Evolutionary conservation across 2,888 invertebrate genomes (phyloP), one percentile per base, ranked within the genome.

Genomic region (Eupithecia vulgata): DNA sequence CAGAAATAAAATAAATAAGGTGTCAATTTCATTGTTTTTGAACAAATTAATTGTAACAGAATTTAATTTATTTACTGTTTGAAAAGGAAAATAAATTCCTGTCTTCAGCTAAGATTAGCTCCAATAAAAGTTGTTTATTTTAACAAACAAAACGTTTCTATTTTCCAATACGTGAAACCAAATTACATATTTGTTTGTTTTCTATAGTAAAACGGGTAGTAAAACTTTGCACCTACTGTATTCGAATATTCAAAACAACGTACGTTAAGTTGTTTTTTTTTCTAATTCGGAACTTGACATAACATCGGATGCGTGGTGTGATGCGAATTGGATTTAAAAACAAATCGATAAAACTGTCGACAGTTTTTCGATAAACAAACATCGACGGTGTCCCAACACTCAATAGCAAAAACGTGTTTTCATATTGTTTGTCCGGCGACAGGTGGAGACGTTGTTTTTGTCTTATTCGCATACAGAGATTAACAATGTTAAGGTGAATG

Each of bases 391-490:
- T 68, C 78, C 75, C 80, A 74, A 71, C 78, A 70, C 80, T 79
- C 78, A 7, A 0, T 12, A 15, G 45, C 70, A 77, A 76, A 81
- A 82, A 83, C 79, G 78, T 76, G 83, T 85, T 81, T 81, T 57
- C 52, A 82, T 83, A 82, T 82, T 83, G 86, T 87, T 87, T 65
- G 70, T 75, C 81, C 78, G 81, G 72, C 80, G 88, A 86, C 90
- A 90, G 90, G 89, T 88, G 88, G 78, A 81, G 77, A 78, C 76
- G 74, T 75, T 80, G 82, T 84, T 87, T 86, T 85, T 85, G 81
- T 82, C 76, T 79, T 79, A 80, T 80, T 77, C 72, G 76, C 77
- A 78, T 78, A 78, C 77, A 72, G 70, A 70, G 70, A 80, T 74
- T 69, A 71, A 68, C 67, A 65, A 48, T 68, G 67, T 69, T 71